phyloP scores from a whole-genome alignment of 2,797 vertebrate genomes.

The Lateolabrax maculatus region DNA sequence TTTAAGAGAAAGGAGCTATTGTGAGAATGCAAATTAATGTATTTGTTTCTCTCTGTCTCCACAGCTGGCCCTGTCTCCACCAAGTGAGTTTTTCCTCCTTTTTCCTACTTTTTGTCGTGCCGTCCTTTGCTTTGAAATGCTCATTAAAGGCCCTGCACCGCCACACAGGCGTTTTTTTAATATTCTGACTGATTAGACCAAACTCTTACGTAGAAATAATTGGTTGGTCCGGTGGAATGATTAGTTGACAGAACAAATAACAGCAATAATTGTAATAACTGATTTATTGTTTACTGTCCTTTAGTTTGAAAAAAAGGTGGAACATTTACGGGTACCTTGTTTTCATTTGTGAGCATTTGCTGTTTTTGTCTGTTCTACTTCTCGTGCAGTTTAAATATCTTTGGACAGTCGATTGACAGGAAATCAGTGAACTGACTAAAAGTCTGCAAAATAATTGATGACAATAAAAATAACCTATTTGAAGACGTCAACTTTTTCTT shows the following conservation, averaged over 20 bases:
- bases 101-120: too few relatives aligned
- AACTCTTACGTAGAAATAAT: too few relatives aligned
- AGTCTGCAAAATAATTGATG: background rate
- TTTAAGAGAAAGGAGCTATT: background rate
- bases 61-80: constrained; percentile 84
- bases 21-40: constrained; percentile 33
- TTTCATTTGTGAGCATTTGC: too few relatives aligned
- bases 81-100: constrained; percentile 74
- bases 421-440: background rate
- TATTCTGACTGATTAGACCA: background rate
- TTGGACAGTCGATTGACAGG: background rate
- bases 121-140: background rate
- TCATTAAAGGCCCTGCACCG: background rate
- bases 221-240: too few relatives aligned
- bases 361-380: too few relatives aligned
- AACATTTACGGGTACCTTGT: background rate
- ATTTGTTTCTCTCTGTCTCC: constrained; percentile 39
- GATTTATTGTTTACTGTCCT: background rate
- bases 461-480: background rate
- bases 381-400: too few relatives aligned
- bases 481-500: background rate
- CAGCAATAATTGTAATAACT: background rate
- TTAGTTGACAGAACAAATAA: too few relatives aligned
- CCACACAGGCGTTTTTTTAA: background rate
- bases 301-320: background rate